Conservation (phyloP, 1,140 invertebrate genomes). For the Aphelenchoides besseyi region DNA sequence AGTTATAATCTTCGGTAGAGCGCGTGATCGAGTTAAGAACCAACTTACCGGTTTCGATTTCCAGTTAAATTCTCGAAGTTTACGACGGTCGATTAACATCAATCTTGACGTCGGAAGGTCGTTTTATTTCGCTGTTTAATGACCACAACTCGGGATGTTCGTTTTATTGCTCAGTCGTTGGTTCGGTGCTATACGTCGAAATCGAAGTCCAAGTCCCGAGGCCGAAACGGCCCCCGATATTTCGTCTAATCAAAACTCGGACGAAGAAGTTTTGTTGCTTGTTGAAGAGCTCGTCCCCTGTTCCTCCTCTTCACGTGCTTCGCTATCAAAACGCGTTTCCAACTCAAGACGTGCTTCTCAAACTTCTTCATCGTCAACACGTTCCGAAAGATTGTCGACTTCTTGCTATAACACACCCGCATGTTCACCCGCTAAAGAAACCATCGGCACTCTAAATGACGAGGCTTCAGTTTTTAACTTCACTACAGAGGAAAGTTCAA, state of each 20-base stretch:
- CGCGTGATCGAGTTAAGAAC: not conserved
- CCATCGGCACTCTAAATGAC: not conserved
- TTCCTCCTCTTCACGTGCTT: not conserved
- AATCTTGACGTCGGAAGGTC: not conserved
- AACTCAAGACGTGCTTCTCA: not conserved
- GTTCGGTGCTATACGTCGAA: slow-evolving; percentile 10
- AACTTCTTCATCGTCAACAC: not conserved
- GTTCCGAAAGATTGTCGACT: not conserved
- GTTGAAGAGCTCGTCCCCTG: slow-evolving; percentile 1
- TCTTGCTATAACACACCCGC: slow-evolving; percentile 22
- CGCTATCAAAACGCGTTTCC: not conserved
- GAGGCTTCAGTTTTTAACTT: too few species aligned
- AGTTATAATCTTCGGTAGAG: too few species aligned
- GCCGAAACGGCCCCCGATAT: too few species aligned
- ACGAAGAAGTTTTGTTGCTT: not conserved
- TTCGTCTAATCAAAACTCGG: not conserved
- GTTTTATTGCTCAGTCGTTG: slow-evolving; percentile 18
- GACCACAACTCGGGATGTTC: slow-evolving; percentile 8
- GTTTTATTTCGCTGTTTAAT: not conserved
- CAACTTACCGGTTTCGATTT: not conserved
- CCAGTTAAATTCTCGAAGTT: not conserved
- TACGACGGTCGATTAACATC: not conserved
- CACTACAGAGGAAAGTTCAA: too few species aligned
- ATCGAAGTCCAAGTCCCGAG: slow-evolving; percentile 14
- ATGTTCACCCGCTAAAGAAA: not conserved